Base-by-base conservation (phyloP, 2,888 invertebrate species). In the Eustalomyia histrio region DNA sequence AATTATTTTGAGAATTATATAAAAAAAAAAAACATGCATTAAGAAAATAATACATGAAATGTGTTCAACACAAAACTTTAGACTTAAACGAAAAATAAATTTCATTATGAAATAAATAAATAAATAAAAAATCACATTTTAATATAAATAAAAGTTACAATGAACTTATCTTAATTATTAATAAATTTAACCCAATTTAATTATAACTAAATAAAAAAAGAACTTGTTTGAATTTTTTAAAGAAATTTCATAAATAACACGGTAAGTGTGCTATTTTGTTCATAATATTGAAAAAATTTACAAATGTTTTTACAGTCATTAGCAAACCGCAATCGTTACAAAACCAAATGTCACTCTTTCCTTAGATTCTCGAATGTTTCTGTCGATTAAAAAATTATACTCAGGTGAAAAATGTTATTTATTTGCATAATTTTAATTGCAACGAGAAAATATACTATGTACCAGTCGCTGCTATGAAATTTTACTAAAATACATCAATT, bases 141-240 rank as follows among this genome's bases (percentile, higher is more conserved):
- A 65, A 65, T 74, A 67, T 80, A 83, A 75, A 76, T 52, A 73
- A 35, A 53, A 73, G 75, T 72, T 75, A 78, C 68, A 75, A 61
- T 74, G 61, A 74, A 73, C 73, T 71, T 81, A 76, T 58, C 50
- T 69, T 72, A 63, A 29, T 57, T 82, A 83, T 63, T 57, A 76
- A 64, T 76, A 64, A 80, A 83, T 80, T 83, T 80, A 82, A 82
- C 79, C 79, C 79, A 83, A 83, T 82, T 87, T 86, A 86, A 63
- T 39, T 78, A 78, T 80, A 80, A 80, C 69, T 73, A 71, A 43
- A 76, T 33, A 64, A 73, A 71, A 50, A 39, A 10, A 35, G 8
- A 24, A 14, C 39, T 39, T 39, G 39, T 39, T 39, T 39, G 6
- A 7, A 29, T 29, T 29, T 3, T 4, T 29, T 29, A 12, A 39